Evolutionary conservation across 2,113 vertebrate species (phyloP).

Genomic region (Larimichthys polyactis): DNA sequence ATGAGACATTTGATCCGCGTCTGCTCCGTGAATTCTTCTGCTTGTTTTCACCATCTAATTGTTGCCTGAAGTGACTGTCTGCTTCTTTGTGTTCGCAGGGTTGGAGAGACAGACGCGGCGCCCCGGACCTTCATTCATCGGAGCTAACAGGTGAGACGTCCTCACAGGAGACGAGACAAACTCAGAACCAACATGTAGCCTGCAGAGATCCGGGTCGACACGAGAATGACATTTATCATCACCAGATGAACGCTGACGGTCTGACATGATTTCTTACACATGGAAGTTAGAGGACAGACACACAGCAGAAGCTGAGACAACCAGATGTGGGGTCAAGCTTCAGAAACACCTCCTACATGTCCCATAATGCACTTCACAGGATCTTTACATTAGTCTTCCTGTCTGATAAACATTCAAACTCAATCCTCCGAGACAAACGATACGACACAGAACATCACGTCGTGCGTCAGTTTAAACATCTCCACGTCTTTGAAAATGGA

Average conservation of each 20-base stretch:
- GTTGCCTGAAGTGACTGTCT: neutral
- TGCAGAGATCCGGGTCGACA: no score
- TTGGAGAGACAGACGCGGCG: neutral
- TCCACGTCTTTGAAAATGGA: no score
- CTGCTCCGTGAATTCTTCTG: neutral
- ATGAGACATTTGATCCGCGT: neutral
- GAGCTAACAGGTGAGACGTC: neutral
- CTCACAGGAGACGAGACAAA: neutral
- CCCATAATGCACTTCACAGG: slow-evolving; percentile 1
- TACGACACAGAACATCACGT: no score
- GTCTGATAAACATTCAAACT: no score
- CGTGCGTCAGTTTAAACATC: no score
- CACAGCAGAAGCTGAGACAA: neutral
- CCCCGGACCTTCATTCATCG: neutral
- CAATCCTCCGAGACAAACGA: no score
- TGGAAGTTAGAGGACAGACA: neutral
- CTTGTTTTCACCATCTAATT: neutral
- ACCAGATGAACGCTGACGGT: no score
- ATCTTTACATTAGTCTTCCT: neutral
- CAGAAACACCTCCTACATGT: neutral
- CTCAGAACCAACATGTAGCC: neutral
- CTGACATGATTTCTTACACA: no score
- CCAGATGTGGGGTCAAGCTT: neutral
- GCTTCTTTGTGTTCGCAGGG: neutral
- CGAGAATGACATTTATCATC: no score